Evolutionary conservation across 92 coral and sea anemone species (phyloP).

Genomic region (Diadumene lineata): DNA sequence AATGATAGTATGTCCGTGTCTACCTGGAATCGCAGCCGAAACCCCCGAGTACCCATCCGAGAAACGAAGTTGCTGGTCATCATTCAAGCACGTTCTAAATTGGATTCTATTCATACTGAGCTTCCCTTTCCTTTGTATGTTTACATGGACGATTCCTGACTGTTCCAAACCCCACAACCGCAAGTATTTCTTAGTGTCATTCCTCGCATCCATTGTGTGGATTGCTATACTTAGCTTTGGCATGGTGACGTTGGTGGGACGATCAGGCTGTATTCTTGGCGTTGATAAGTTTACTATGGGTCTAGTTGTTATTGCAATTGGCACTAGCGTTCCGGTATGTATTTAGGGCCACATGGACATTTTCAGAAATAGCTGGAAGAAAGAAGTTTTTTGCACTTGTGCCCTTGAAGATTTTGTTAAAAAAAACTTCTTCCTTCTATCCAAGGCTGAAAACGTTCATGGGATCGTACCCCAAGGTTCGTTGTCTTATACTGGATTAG

Average conservation of each 20-base stretch:
- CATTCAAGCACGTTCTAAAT: slow-evolving; percentile 51
- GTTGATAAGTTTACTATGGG: slow-evolving; percentile 99
- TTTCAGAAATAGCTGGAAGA: too few relatives aligned
- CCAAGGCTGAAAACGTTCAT: too few relatives aligned
- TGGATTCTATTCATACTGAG: slow-evolving; percentile 85
- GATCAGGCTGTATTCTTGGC: slow-evolving; percentile 92
- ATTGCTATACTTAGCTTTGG: slow-evolving; percentile 96
- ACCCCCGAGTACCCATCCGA: slow-evolving; percentile 69
- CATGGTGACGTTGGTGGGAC: slow-evolving; percentile 96
- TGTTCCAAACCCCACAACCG: slow-evolving; percentile 95
- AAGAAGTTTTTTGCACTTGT: too few relatives aligned
- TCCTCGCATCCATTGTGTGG: slow-evolving; percentile 90
- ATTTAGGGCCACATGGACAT: too few relatives aligned
- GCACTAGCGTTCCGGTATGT: slow-evolving; percentile 99
- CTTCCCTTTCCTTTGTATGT: slow-evolving; percentile 89
- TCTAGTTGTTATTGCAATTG: slow-evolving; percentile 92
- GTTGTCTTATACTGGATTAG: too few relatives aligned
- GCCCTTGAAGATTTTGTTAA: too few relatives aligned
- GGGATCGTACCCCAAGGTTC: too few relatives aligned
- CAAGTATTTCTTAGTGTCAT: slow-evolving; percentile 87
- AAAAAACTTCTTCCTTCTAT: too few relatives aligned
- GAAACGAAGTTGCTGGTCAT: slow-evolving; percentile 47
- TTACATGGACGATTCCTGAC: slow-evolving; percentile 96
- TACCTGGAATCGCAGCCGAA: slow-evolving; percentile 78
- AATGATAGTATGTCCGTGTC: slow-evolving; percentile 71